Evolutionary conservation across 2,888 invertebrate species (phyloP).

Genomic region (Meandrusa payeni): DNA sequence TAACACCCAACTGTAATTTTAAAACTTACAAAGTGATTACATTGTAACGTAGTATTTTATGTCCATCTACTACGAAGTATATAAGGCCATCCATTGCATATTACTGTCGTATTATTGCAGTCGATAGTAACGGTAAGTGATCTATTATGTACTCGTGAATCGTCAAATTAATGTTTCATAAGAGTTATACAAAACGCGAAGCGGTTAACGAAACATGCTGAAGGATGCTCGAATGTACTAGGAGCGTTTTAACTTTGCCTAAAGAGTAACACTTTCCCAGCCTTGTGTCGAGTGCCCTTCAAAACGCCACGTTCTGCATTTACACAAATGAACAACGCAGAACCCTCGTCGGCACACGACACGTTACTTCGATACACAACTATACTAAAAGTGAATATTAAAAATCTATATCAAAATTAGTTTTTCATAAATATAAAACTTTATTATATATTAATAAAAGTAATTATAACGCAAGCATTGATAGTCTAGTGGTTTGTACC

Average conservation of each 20-base stretch:
- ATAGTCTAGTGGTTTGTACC: no score
- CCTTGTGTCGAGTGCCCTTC: constrained; percentile 59
- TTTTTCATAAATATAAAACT: no score
- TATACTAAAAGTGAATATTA: constrained; percentile 30
- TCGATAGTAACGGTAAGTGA: constrained; percentile 12
- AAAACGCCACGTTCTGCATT: constrained; percentile 63
- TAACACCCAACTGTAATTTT: constrained; percentile 48
- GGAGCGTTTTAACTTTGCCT: constrained; percentile 72
- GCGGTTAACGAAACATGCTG: constrained; percentile 48
- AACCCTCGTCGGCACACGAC: constrained; percentile 65
- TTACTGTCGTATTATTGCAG: constrained; percentile 16
- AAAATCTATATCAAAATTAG: no score
- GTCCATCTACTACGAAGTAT: constrained; percentile 24
- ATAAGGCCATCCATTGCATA: constrained; percentile 15
- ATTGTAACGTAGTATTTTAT: constrained; percentile 35
- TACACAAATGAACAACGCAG: constrained; percentile 77
- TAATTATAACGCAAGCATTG: no score
- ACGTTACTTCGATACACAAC: constrained; percentile 41
- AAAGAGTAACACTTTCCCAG: constrained; percentile 80
- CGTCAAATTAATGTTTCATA: constrained; percentile 34
- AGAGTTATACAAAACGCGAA: constrained; percentile 47
- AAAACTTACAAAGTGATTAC: constrained; percentile 57
- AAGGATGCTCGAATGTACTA: constrained; percentile 45
- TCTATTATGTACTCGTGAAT: constrained; percentile 29
- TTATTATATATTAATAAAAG: no score